phyloP scores from a whole-genome alignment of 2,888 invertebrate species.

The Aphodius granarius region DNA sequence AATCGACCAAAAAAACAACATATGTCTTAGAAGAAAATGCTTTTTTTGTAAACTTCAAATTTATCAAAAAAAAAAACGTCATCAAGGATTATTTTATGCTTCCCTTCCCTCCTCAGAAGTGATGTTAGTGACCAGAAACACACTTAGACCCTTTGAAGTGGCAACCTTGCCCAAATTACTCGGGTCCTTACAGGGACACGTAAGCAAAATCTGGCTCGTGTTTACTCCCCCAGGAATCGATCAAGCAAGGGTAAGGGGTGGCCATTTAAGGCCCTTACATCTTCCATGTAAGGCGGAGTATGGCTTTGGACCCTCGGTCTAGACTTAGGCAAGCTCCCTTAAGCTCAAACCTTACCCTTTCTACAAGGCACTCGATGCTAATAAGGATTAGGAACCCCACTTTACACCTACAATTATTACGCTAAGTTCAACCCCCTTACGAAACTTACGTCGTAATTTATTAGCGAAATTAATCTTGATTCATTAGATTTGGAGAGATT shows the following conservation, averaged over 20 bases:
- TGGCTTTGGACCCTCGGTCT: not conserved
- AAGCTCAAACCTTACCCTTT: not conserved
- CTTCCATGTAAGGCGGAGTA: not conserved
- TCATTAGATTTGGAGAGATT: not conserved
- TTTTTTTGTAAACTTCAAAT: too few relatives aligned
- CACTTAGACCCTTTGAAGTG: not conserved
- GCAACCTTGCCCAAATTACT: not conserved
- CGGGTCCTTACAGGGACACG: not conserved
- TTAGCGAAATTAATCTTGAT: not conserved
- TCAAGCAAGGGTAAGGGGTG: not conserved
- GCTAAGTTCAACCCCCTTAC: not conserved
- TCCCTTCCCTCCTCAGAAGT: too few relatives aligned
- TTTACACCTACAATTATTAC: not conserved
- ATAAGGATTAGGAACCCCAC: not conserved
- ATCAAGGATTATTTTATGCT: too few relatives aligned
- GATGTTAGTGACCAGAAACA: too few relatives aligned
- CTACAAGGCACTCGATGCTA: not conserved
- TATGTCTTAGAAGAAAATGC: too few relatives aligned
- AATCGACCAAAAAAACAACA: too few relatives aligned
- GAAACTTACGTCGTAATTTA: not conserved
- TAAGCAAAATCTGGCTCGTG: not conserved
- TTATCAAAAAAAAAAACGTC: too few relatives aligned
- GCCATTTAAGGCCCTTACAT: not conserved
- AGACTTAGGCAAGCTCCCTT: not conserved
- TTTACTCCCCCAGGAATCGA: not conserved